Evolutionary conservation across 2,888 invertebrate genomes (phyloP), one percentile per base, ranked within the genome.

Genomic region (Malachius bipustulatus): DNA sequence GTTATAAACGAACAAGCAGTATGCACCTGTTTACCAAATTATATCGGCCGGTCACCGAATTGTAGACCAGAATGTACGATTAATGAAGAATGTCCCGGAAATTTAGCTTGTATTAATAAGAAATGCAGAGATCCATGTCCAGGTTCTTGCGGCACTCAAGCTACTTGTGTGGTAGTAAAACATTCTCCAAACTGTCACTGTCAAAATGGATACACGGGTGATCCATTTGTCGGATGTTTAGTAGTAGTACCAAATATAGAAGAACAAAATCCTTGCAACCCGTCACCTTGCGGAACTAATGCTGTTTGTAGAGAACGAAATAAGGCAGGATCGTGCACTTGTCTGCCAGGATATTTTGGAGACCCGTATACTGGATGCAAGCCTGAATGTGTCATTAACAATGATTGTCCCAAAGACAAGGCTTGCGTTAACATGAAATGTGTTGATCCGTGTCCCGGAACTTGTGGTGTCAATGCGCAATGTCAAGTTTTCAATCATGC

Each of bases 381-480:
- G 46, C 87, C 87, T 3, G 87, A 88, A 65, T 88, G 88, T 56
- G 79, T 85, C 3, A 77, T 75, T 32, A 88, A 88, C 55, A 77
- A 79, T 14, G 88, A 88, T 51, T 89, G 88, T 50, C 65, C 75
- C 16, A 70, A 73, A 43, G 73, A 75, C 47, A 80, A 72, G 50
- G 81, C 88, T 33, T 91, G 90, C 55, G 67, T 81, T 14, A 83
- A 83, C 57, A 83, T 83, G 52, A 85, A 88, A 66, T 90, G 89
- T 55, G 67, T 73, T 40, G 78, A 87, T 64, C 87, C 88, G 12
- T 89, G 89, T 53, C 73, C 77, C 34, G 82, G 81, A 39, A 80
- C 77, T 12, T 89, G 89, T 58, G 88, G 88, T 4, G 63, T 78
- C 14, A 80, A 78, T 51, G 82, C 88, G 1, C 76, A 77, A 45